A percentile compares a stretch with the other conserved stretches of the same genome.
These are phyloP conservation scores for Ara ararauna DNA, from an alignment of 2,797 vertebrate genomes.

Conservation along the genomic window DNA sequence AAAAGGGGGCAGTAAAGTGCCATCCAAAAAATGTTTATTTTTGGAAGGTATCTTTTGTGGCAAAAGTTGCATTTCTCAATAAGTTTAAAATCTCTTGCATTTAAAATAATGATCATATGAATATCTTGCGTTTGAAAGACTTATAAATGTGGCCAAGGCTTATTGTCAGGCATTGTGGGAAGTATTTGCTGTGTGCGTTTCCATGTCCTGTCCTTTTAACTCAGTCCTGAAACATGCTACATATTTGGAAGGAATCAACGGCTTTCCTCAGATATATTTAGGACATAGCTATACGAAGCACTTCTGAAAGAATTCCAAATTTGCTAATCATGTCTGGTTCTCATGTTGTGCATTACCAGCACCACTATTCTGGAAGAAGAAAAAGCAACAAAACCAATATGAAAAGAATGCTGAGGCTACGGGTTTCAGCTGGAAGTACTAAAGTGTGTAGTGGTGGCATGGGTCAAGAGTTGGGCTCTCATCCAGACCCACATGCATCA, in stretches of 20 bases:
- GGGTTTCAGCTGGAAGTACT: slow-evolving; percentile 56
- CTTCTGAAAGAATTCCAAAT: slow-evolving; percentile 43
- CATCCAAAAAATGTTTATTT: slow-evolving; percentile 64
- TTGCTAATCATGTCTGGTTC: slow-evolving; percentile 41
- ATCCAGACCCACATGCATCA: slow-evolving; percentile 41
- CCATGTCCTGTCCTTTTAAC: slow-evolving; percentile 5
- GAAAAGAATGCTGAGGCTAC: slow-evolving; percentile 48
- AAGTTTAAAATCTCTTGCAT: slow-evolving; percentile 6
- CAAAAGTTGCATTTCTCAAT: slow-evolving; percentile 27
- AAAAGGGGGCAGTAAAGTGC: slow-evolving; percentile 86
- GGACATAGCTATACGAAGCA: background rate
- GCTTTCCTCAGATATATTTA: slow-evolving; percentile 18
- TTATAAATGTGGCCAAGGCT: background rate
- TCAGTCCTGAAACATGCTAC: slow-evolving; percentile 7
- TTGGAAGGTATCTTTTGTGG: slow-evolving; percentile 39
- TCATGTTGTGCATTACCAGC: slow-evolving; percentile 18
- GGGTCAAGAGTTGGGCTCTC: slow-evolving; percentile 70
- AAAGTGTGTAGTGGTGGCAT: slow-evolving; percentile 46
- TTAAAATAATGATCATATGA: slow-evolving; percentile 3
- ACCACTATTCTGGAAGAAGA: background rate
- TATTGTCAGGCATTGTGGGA: background rate
- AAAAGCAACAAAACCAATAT: background rate
- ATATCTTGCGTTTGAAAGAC: slow-evolving; percentile 2
- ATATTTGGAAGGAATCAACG: background rate
- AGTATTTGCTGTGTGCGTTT: background rate